Conservation (phyloP, 64 coral and sea anemone genomes). For the Porites lutea region DNA sequence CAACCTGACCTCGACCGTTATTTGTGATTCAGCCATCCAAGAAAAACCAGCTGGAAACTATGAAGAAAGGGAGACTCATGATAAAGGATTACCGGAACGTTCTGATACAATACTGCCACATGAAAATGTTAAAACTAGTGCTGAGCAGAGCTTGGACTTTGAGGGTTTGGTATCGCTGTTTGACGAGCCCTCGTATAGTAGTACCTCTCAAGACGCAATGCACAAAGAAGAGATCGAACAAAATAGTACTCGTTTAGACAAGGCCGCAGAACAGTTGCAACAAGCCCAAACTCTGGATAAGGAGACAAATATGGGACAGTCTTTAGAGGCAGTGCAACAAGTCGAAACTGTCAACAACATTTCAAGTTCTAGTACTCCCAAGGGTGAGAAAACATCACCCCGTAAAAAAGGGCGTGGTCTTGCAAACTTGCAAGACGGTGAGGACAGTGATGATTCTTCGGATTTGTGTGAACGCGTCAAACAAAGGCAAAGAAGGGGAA, state of each 20-base stretch:
- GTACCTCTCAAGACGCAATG: neutral
- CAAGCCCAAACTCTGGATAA: too few species aligned
- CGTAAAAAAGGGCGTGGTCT: neutral
- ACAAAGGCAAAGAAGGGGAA: neutral
- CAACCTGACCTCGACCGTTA: neutral
- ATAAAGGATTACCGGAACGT: neutral
- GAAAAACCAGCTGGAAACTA: neutral
- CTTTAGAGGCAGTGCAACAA: neutral
- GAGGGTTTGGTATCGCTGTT: constrained; percentile 25
- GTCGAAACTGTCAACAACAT: neutral
- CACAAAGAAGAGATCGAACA: neutral
- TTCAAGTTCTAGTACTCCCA: neutral
- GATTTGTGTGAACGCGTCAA: constrained; percentile 32
- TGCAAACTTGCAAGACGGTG: neutral
- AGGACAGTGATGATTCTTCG: neutral
- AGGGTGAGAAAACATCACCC: neutral
- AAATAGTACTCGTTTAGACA: neutral
- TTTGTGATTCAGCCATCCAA: neutral
- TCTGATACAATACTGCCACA: too few species aligned
- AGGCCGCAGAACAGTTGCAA: too few species aligned
- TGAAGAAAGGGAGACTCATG: neutral
- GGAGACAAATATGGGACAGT: neutral
- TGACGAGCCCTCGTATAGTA: constrained; percentile 3
- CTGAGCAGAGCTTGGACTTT: constrained; percentile 15
- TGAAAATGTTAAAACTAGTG: neutral